Percentiles rank a stretch among this genome's conserved stretches.
Evolutionary conservation across 2,888 invertebrate species (phyloP).

Genomic region (Sphecodes monilicornis): DNA sequence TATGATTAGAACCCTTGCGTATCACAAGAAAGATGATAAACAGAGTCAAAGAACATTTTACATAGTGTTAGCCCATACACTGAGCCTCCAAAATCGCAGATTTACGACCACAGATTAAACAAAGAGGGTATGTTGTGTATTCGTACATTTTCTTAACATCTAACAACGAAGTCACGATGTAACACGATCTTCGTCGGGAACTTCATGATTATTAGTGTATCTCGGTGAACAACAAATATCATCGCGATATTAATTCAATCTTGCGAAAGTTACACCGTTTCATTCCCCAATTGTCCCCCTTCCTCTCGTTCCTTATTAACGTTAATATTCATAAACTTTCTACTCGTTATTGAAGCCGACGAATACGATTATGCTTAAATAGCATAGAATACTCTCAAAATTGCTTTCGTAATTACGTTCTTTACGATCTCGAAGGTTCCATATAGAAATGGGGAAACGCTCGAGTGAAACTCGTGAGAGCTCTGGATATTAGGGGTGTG

Average conservation of each 20-base stretch:
- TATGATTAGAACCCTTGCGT: too few relatives aligned
- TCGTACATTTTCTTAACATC: too few relatives aligned
- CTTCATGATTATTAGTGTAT: not conserved
- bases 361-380: slow-evolving; percentile 30
- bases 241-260: slow-evolving; percentile 27
- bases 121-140: too few relatives aligned
- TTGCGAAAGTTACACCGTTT: slow-evolving; percentile 44
- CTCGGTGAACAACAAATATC: slow-evolving; percentile 44
- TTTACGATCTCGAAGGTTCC: not conserved
- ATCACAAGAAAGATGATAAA: too few relatives aligned
- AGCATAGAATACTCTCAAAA: slow-evolving; percentile 20
- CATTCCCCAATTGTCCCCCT: slow-evolving; percentile 10
- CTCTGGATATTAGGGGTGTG: too few relatives aligned
- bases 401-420: slow-evolving; percentile 24
- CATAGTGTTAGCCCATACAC: too few relatives aligned
- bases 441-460: not conserved
- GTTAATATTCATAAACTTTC: slow-evolving; percentile 50
- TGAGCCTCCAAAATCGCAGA: too few relatives aligned
- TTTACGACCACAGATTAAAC: too few relatives aligned
- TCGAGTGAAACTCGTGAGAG: not conserved
- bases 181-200: too few relatives aligned
- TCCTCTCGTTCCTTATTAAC: slow-evolving; percentile 35
- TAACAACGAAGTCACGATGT: too few relatives aligned
- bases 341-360: slow-evolving; percentile 50
- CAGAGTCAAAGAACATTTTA: too few relatives aligned